Conservation (phyloP, 2,888 invertebrate genomes). For the Harpalus rufipes region DNA sequence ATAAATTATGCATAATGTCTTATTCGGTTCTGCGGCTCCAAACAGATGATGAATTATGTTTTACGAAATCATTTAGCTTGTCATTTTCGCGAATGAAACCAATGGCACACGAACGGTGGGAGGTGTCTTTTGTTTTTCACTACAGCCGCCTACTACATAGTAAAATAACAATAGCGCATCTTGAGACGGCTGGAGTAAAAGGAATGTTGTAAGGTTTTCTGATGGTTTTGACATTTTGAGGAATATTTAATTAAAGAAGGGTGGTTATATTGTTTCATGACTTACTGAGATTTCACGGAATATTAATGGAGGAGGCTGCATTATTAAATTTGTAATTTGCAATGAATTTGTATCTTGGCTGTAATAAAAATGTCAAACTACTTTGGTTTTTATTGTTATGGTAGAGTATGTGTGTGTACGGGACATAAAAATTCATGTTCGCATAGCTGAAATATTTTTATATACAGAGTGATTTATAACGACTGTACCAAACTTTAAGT, state of each 20-base stretch:
- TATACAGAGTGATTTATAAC: no score
- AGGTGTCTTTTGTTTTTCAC: conserved; percentile 41
- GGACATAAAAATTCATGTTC: no score
- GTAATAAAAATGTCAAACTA: background rate
- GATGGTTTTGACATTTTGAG: conserved; percentile 38
- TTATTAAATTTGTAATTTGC: conserved; percentile 24
- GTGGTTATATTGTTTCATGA: conserved; percentile 32
- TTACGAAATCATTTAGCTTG: conserved; percentile 51
- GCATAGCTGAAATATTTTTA: no score
- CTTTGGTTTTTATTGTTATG: background rate
- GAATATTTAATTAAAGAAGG: conserved; percentile 51
- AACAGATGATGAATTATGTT: conserved; percentile 53
- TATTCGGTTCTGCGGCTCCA: conserved; percentile 25
- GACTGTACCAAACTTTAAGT: no score
- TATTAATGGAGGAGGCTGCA: conserved; percentile 15
- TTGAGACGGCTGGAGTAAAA: background rate
- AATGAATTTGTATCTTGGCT: background rate
- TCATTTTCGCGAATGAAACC: conserved; percentile 40
- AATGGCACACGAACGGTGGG: conserved; percentile 9
- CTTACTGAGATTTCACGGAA: conserved; percentile 4
- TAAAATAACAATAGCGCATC: conserved; percentile 19
- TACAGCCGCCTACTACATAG: background rate
- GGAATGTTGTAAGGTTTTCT: conserved; percentile 25
- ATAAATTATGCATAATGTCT: conserved; percentile 48
- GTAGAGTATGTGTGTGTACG: no score